These are phyloP conservation scores for Bombus fervidus DNA, from an alignment of 1,140 invertebrate species.

Conservation along the genomic window DNA sequence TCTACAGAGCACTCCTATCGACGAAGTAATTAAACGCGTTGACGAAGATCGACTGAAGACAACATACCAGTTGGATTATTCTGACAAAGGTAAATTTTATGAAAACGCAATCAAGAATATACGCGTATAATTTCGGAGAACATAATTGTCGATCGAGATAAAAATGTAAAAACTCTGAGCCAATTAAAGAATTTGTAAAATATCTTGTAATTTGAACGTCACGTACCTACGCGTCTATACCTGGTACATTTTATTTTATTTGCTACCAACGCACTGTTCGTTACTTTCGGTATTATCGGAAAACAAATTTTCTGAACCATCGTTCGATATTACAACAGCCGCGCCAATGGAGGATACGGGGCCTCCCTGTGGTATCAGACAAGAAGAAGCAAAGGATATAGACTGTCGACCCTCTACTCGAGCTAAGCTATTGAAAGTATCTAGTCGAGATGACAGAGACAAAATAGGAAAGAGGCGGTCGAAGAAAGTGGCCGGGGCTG, in stretches of 20 bases:
- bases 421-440: constrained; percentile 72
- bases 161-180: neutral
- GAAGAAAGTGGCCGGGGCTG: constrained; percentile 42
- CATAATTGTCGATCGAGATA: neutral
- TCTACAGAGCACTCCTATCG: constrained; percentile 81
- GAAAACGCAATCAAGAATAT: neutral
- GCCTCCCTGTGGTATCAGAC: neutral
- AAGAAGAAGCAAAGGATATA: constrained; percentile 76
- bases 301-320: neutral
- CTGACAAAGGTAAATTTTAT: constrained; percentile 78
- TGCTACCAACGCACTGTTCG: too few relatives aligned
- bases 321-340: neutral
- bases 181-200: neutral
- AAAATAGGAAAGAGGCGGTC: too few relatives aligned
- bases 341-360: neutral
- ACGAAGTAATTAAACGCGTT: constrained; percentile 82
- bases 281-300: neutral
- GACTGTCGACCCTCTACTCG: constrained; percentile 82
- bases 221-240: neutral
- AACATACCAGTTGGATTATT: constrained; percentile 84
- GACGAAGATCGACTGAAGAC: constrained; percentile 84
- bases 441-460: neutral
- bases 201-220: neutral
- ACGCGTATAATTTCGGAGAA: too few relatives aligned
- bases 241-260: neutral